Evolutionary conservation across 2,113 vertebrate species (phyloP), one percentile per base, ranked within the genome.

Genomic region (Hyaena hyaena): DNA sequence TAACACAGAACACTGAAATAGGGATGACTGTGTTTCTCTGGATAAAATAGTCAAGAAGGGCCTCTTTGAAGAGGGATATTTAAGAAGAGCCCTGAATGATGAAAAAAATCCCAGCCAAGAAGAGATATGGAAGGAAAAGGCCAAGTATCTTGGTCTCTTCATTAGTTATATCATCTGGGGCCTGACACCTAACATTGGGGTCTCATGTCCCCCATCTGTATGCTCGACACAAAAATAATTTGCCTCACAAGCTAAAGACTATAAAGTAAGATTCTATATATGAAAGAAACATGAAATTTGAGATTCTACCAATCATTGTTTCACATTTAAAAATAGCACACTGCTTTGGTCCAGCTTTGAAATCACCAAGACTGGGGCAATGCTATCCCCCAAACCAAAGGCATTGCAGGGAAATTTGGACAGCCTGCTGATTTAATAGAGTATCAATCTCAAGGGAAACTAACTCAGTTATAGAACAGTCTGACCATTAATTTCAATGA

Each of bases 401-500:
- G 73, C 55, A 10, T 63, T 39, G 74, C 1, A 17, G 15, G 39
- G 50, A 82, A 87, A 10, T 92, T 1, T 10, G 96, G 31, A 93
- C 81, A 97, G 90, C 3, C 91, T 94, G 95, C 96, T 95, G 95
- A 98, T 68, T 95, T 97, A 96, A 97, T 61, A 94, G 39, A 91
- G 58, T 94, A 96, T 94, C 69, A 74, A 31, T 98, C 98, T 98
- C 97, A 35, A 28, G 93, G 96, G 98, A 98, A 98, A 98, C 79
- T 84, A 97, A 97, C 97, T 97, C 97, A 94, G 63, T 96, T 97
- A 69, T 69, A 71, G 98, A 98, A 97, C 19, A 93, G 58, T 97
- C 58, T 97, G 96, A 97, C 79, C 89, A 97, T 96, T 98, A 97
- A 98, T 98, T 98, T 98, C 90, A 89, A 95, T 95, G 96, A 98